Conservation (phyloP, 2,888 invertebrate species). For the Tethea ocularis region DNA sequence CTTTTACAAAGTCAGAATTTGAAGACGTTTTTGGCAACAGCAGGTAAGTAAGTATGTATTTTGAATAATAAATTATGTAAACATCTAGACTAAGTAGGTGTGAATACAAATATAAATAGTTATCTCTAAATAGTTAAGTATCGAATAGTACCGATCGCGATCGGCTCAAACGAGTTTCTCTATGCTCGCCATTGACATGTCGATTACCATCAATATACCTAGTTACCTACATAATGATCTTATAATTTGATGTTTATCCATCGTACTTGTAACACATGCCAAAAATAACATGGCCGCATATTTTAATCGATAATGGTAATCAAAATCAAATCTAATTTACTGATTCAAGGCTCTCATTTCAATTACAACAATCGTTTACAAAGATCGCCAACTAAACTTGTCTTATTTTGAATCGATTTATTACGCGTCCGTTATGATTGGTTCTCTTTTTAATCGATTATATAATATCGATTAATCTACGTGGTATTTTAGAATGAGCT, state of each 20-base stretch:
- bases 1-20: not conserved
- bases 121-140: too few species aligned
- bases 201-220: not conserved
- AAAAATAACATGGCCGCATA: slow-evolving; percentile 27
- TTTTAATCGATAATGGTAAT: slow-evolving; percentile 35
- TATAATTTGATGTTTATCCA: not conserved
- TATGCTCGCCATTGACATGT: not conserved
- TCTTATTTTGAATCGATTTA: not conserved
- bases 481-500: not conserved
- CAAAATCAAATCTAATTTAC: slow-evolving; percentile 33
- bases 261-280: slow-evolving; percentile 26
- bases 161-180: not conserved
- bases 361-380: slow-evolving; percentile 28
- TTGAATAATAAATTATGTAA: too few species aligned
- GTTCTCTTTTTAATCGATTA: not conserved
- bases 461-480: not conserved
- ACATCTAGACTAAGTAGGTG: too few species aligned
- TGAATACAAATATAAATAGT: too few species aligned
- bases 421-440: not conserved
- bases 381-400: not conserved
- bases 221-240: not conserved
- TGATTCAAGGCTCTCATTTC: slow-evolving; percentile 34
- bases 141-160: too few species aligned
- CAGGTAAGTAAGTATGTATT: too few species aligned
- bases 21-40: not conserved